Base-by-base conservation (phyloP, 2,888 invertebrate species). In the Eumerus sabulonum region DNA sequence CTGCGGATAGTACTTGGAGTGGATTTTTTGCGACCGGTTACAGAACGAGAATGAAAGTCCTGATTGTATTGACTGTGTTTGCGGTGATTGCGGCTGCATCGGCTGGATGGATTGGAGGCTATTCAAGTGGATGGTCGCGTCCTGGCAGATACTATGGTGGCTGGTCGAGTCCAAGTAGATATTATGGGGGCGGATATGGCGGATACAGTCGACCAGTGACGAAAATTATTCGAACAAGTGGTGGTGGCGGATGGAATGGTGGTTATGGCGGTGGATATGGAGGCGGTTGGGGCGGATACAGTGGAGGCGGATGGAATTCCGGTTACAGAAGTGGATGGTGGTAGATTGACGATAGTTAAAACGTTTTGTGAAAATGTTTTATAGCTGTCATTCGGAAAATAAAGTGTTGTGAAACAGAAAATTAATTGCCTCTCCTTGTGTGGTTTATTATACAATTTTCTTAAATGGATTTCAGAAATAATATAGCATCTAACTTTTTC, bases 21-120 rank as follows among this genome's bases (percentile, higher is more conserved):
- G 67, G 36, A 57, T 72, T 63, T 45, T 27, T 17, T 19, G n/a
- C 18, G 56, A 16, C 36, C 44, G 11, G 36, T 3, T 27, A 54
- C 27, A 4, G 27, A 27, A 27, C 44, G n/a, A 83, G 70, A 53
- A 85, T 85, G 86, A 86, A 85, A 79, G 54, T 86, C 14, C 76
- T 85, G n/a, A 62, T 86, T 44, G 82, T 85, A 56, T 67, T 86
- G 53, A 83, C 84, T 66, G 85, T 83, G 1, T 45, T 85, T 66
- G 85, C 83, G 1, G 42, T 85, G 76, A 77, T 86, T 63, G 87
- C 84, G 59, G 83, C 74, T 42, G 81, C 79, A 35, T 84, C 85
- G 9, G 85, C 84, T 9, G 71, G 83, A 56, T 79, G 82, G 16
- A 81, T 82, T 11, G 64, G 54, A 13, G 79, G 79, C 40, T 79